Conservation (phyloP, 2,797 vertebrate genomes). For the Emydoidea blandingii region DNA sequence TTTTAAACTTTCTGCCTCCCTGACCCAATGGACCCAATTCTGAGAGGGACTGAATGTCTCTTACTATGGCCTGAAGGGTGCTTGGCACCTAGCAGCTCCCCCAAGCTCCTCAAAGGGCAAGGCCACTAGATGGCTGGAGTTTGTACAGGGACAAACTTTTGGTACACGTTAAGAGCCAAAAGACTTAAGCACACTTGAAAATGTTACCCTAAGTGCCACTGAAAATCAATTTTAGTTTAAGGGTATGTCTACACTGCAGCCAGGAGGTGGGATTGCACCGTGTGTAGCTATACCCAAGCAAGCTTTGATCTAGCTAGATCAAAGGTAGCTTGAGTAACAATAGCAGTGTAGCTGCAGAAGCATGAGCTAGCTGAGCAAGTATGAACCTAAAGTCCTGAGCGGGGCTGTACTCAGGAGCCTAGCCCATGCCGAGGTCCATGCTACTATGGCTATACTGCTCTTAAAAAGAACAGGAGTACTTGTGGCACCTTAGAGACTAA, state of each 20-base stretch:
- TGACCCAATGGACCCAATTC: neutral
- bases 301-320: neutral
- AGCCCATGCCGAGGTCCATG: too few species aligned
- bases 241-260: neutral
- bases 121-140: slow-evolving; percentile 9
- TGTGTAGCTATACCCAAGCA: neutral
- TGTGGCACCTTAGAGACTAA: too few species aligned
- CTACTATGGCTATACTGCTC: neutral
- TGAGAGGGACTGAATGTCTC: neutral
- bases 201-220: neutral
- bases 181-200: neutral
- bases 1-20: neutral
- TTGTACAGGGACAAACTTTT: neutral
- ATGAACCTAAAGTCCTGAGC: neutral
- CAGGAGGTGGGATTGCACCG: neutral
- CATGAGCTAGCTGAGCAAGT: neutral
- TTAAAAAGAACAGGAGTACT: too few species aligned
- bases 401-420: neutral
- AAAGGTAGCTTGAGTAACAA: neutral
- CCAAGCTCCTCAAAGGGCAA: neutral
- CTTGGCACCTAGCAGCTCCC: neutral
- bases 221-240: slow-evolving; percentile 1
- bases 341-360: neutral
- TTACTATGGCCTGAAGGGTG: neutral
- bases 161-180: neutral